phyloP scores from a whole-genome alignment of 2,113 vertebrate genomes.

The Mastomys natalensis region DNA sequence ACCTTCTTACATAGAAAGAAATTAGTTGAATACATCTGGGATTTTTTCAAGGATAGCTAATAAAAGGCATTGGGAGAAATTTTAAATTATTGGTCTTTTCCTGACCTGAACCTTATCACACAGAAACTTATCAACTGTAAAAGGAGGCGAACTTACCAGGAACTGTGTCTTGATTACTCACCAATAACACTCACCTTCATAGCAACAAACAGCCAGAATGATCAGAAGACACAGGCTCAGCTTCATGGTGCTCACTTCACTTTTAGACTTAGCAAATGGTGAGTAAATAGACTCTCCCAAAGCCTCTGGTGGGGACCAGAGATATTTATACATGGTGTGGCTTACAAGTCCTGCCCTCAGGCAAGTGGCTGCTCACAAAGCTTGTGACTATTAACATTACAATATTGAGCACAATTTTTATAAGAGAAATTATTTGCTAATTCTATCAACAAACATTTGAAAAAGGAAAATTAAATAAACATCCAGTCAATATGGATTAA shows the following conservation, averaged over 20 bases:
- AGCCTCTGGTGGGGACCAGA: not conserved
- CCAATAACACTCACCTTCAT: conserved; percentile 48
- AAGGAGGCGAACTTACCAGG: not conserved
- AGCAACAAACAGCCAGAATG: conserved; percentile 57
- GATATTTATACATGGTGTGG: not conserved
- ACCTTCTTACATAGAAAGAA: not conserved
- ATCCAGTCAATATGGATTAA: not conserved
- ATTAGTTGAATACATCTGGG: not conserved
- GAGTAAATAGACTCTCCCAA: not conserved
- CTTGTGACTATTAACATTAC: not conserved
- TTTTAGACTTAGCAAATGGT: not conserved
- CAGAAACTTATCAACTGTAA: not conserved
- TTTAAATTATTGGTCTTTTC: not conserved
- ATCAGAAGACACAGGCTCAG: not conserved
- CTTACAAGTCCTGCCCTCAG: not conserved
- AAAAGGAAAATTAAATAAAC: not conserved
- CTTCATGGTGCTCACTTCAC: conserved; percentile 56
- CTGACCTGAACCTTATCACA: fast-evolving
- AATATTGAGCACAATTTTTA: not conserved
- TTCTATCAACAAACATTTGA: not conserved
- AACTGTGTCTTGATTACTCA: not conserved
- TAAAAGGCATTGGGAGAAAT: not conserved
- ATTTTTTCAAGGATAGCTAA: not conserved
- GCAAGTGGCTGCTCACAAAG: not conserved
- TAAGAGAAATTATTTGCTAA: not conserved